Evolutionary conservation across 2,797 vertebrate genomes (phyloP), one percentile per base, ranked within the genome.

Genomic region (Bovichtus variegatus): DNA sequence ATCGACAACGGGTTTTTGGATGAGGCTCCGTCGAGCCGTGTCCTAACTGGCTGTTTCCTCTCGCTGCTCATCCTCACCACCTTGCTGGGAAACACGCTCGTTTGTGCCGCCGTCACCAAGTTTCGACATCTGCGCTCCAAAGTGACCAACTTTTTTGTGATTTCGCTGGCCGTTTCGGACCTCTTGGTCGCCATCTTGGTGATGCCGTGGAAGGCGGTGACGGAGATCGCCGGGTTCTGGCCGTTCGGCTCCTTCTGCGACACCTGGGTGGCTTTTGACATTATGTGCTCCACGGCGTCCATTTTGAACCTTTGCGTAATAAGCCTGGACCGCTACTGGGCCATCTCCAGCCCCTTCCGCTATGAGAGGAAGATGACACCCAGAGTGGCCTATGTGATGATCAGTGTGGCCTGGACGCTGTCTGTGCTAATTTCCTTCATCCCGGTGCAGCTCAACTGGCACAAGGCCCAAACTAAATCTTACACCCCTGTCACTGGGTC

Each of bases 321-420:
- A 75, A 99, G 98, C 1, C 95, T 99, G 91, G 98, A 99, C 93
- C 96, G 98, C 69, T 99, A 99, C 71, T 99, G 98, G 98, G 98
- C 98, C 84, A 99, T 99, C 90, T 99, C 98, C 40, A 99, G 97
- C 81, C 98, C 98, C 0, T 99, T 99, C 81, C 96, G 97, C 78
- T 99, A 99, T 0, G 97, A 99, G 92, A 96, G 98, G 88, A 99
- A 99, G 81, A 99, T 99, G 98, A 99, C 98, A n/a, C 98, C 97
- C 76, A 96, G 91, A 84, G 97, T 98, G 85, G 98, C 98, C 50
- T 99, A 95, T 73, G 94, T 98, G 81, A 96, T 99, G 96, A 99
- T 99, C 91, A 95, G 98, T 0, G 95, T 96, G 86, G 96, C 98
- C 0, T 99, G 98, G 98, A 98, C 97, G 15, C 92, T 99, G 87